Base-by-base conservation (phyloP, 2,113 vertebrate species). In the Eira barbara region DNA sequence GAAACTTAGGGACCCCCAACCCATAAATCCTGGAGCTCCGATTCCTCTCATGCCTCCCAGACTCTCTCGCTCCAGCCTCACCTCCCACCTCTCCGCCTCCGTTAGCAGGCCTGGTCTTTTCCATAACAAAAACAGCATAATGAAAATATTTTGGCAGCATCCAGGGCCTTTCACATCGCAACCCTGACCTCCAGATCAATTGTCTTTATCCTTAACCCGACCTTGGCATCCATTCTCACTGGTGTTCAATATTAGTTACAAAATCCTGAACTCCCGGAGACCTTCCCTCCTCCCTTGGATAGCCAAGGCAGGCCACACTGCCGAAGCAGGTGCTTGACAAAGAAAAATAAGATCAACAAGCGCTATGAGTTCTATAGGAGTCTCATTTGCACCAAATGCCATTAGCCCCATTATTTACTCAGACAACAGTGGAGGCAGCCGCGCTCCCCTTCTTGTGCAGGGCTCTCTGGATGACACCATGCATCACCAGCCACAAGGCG, bases 171-270 rank as follows among this genome's bases (percentile, higher is more conserved):
- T 98, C 87, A 39, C 96, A 39, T 85, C 76, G 55, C 97, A 79
- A 96, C 59, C 2, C 91, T 98, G 98, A 98, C 97, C 97, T 97
- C 96, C 93, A 87, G 98, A 98, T 98, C 97, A 98, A 98, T 98
- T 98, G 98, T 96, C 93, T 98, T 98, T 98, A 96, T 98, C 98
- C 97, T 98, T 97, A 96, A 69, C 59, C 85, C 98, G 98, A 98
- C 98, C 98, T 98, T 98, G 96, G 83, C 97, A 98, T 95, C 69
- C 90, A 45, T 97, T 98, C 98, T 97, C 82, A n/a, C 94, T 87
- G 61, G 49, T 49, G 67, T 95, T 98, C 95, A 97, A 93, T 94
- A 96, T 97, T 91, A 94, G 83, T 94, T 98, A 97, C 96, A 97
- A 98, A 98, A 98, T 98, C 95, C 96, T 97, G 95, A 99, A 98